Evolutionary conservation across 2,113 vertebrate genomes (phyloP), one percentile per base, ranked within the genome.

Genomic region (Zeus faber): DNA sequence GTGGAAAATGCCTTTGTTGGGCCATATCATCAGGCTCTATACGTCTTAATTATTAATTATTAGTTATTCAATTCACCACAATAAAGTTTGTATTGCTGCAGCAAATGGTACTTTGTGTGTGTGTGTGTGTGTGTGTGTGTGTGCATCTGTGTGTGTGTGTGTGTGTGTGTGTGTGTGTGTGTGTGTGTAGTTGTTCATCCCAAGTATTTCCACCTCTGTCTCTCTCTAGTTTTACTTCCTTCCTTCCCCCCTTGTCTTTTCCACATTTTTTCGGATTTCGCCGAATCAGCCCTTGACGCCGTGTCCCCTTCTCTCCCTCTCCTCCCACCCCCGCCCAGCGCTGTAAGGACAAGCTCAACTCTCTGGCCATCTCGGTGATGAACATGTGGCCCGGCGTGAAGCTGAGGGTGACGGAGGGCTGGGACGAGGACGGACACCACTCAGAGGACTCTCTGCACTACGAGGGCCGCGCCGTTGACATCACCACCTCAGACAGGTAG

Each of bases 321-420:
- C 6, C 48, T 21, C 22, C 25, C 31, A 31, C 2, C 45, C 3
- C 27, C 9, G 54, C n/a, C 0, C 82, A 99, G 97, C 96, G 96
- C 57, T 99, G 96, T 80, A 99, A 99, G 80, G 97, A 99, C 86
- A 96, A 97, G 74, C 82, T 99, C 75, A 99, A 98, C 81, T 95
- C 97, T 0, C 80, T 99, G 88, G 94, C 94, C 75, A 96, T 96
- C 81, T 95, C 94, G 0, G 94, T 96, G 62, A 93, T 95, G 94
- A 96, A 96, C 81, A 92, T 95, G 88, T 96, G 94, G 94, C 93
- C 92, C 0, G 91, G 92, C 1, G 90, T 95, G 68, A 95, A 95
- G 83, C 90, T 96, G 77, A 87, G 94, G 23, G 94, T 96, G 75
- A 96, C 94, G 0, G 94, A 96, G 76, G 94, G 94, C 76, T 96